Percentiles rank a stretch among this genome's conserved stretches.
Conservation (phyloP, 2,888 invertebrate species). For the Melikaiella ostensackeni region DNA sequence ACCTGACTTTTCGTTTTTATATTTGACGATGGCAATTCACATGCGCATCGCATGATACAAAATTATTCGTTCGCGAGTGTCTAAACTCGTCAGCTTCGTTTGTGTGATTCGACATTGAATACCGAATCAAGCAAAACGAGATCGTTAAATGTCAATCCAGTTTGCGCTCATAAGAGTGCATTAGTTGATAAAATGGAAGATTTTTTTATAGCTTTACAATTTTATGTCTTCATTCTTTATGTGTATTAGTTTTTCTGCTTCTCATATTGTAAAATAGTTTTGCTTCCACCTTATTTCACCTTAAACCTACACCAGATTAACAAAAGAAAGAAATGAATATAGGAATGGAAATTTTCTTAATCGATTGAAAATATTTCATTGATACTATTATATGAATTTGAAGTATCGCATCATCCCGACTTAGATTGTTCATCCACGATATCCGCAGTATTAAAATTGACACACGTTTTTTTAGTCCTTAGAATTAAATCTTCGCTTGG, state of each 20-base stretch:
- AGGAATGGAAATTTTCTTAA: not conserved
- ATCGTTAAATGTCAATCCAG: constrained; percentile 52
- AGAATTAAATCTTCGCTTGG: not conserved
- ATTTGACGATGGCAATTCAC: not conserved
- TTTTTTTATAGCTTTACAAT: not conserved
- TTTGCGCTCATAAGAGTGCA: not conserved
- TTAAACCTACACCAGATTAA: no score
- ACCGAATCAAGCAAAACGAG: constrained; percentile 41
- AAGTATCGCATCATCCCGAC: not conserved
- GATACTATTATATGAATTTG: not conserved
- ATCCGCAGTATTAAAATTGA: not conserved
- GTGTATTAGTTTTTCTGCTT: not conserved
- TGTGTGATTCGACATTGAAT: constrained; percentile 52
- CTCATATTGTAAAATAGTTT: not conserved
- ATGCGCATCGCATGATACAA: constrained; percentile 40
- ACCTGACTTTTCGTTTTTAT: not conserved
- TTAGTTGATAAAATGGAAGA: not conserved
- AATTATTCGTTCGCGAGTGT: constrained; percentile 47
- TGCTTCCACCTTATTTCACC: no score
- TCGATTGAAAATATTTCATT: not conserved
- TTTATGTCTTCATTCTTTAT: not conserved
- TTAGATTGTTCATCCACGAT: not conserved
- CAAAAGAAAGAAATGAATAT: not conserved
- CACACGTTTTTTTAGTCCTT: not conserved
- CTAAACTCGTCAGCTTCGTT: constrained; percentile 49